phyloP scores from a whole-genome alignment of 2,113 vertebrate genomes.

The Thalassoma bifasciatum region DNA sequence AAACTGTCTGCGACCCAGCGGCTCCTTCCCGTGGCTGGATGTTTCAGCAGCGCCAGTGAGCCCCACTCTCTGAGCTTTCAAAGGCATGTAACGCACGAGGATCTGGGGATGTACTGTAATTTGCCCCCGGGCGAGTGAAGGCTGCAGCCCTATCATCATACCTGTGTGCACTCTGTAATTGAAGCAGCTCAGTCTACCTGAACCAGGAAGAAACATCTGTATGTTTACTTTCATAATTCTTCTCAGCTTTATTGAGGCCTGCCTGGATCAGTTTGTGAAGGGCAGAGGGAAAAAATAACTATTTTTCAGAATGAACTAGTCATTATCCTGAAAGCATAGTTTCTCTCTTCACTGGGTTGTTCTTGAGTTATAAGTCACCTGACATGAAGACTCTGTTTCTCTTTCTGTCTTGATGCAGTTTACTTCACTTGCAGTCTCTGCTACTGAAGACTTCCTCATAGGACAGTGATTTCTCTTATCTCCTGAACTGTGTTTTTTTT shows the following conservation, averaged over 20 bases:
- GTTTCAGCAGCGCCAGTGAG: conserved; percentile 39
- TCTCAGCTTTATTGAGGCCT: conserved; percentile 53
- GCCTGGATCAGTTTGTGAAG: conserved; percentile 38
- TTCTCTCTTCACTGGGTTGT: conserved; percentile 37
- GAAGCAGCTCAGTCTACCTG: conserved; percentile 30
- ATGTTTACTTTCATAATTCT: conserved; percentile 78
- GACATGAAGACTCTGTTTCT: conserved; percentile 4
- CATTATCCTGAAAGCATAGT: conserved; percentile 57
- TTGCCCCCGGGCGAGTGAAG: conserved; percentile 60
- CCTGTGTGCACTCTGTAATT: conserved; percentile 78
- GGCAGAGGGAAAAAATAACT: conserved; percentile 40
- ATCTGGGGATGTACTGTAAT: conserved; percentile 71
- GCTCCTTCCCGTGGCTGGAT: conserved; percentile 30
- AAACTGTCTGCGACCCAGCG: background rate
- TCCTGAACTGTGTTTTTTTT: background rate
- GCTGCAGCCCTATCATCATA: conserved; percentile 77
- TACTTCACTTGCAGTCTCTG: background rate
- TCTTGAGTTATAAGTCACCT: background rate
- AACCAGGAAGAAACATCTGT: conserved; percentile 82
- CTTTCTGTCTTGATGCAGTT: background rate
- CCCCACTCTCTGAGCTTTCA: no score
- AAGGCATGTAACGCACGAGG: conserved; percentile 51
- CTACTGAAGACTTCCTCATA: background rate
- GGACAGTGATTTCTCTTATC: background rate
- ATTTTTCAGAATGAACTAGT: conserved; percentile 53